phyloP scores from a whole-genome alignment of 53 echinoderm and acorn worm species.

The Holothuria scabra region DNA sequence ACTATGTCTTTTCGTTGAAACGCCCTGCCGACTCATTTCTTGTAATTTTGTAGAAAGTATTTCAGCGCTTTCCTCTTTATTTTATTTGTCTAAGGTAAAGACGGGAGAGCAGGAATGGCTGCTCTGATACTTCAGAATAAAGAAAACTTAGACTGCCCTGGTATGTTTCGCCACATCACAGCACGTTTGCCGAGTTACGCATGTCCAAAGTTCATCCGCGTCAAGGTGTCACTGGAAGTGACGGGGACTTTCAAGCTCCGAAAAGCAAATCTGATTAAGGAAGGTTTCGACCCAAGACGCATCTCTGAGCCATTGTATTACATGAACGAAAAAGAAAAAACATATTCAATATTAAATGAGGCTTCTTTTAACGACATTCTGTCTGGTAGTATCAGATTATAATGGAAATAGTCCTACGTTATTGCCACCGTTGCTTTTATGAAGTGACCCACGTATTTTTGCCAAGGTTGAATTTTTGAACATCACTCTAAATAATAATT shows the following conservation, averaged over 20 bases:
- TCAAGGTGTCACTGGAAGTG: conserved; percentile 58
- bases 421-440: no score
- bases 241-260: conserved; percentile 69
- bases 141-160: conserved; percentile 48
- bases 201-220: conserved; percentile 79
- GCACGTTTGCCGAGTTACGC: conserved; percentile 73
- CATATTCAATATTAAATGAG: conserved; percentile 53
- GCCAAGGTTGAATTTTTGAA: no score
- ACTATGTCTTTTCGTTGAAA: no score
- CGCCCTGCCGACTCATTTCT: no score
- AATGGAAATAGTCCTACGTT: no score
- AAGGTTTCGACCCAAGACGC: conserved; percentile 66
- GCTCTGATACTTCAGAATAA: conserved; percentile 62
- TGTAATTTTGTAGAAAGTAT: no score
- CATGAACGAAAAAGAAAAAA: conserved; percentile 56
- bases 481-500: no score
- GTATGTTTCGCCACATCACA: conserved; percentile 70
- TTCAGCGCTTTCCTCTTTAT: no score
- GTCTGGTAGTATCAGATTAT: conserved; percentile 17
- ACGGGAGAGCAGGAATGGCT: conserved; percentile 93
- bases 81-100: no score
- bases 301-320: conserved; percentile 66
- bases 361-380: conserved; percentile 20
- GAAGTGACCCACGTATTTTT: no score
- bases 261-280: conserved; percentile 60